Percentiles rank a stretch among this genome's conserved stretches.
Conservation (phyloP, 2,113 vertebrate species). For the Pomatorhinus ruficollis region DNA sequence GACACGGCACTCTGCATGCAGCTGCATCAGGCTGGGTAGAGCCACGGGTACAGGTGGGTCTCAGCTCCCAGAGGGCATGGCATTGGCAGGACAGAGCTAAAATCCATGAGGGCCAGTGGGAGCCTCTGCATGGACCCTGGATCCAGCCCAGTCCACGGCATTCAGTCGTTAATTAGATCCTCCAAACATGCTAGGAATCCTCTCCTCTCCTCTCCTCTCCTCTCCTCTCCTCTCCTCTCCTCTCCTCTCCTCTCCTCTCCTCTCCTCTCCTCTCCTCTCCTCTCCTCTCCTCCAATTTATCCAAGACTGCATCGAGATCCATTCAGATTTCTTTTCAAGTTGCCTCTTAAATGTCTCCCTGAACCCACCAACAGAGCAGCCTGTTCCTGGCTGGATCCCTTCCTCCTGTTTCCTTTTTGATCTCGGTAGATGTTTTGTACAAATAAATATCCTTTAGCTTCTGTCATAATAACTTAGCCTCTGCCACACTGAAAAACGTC, state of each 20-base stretch:
- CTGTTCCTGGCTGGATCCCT: neutral
- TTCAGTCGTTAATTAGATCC: neutral
- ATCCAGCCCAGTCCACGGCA: neutral
- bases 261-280: too few relatives aligned
- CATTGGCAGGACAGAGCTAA: neutral
- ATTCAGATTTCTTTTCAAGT: neutral
- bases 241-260: neutral
- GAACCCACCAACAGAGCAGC: neutral
- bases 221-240: too few relatives aligned
- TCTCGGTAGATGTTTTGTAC: neutral
- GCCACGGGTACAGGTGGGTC: accelerated
- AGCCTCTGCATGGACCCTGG: neutral
- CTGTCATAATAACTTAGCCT: neutral
- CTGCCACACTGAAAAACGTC: neutral
- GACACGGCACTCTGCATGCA: neutral
- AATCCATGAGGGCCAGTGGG: neutral
- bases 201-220: too few relatives aligned
- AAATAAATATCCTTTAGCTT: slow-evolving; percentile 15
- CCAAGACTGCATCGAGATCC: neutral
- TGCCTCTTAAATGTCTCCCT: neutral
- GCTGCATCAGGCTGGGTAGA: neutral
- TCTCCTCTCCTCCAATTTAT: neutral
- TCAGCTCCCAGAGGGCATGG: neutral
- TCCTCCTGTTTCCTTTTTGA: neutral
- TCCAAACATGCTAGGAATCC: neutral